Percentiles rank a stretch among this genome's conserved stretches.
Evolutionary conservation across 2,888 invertebrate genomes (phyloP).

Genomic region (Nemotelus nigrinus): DNA sequence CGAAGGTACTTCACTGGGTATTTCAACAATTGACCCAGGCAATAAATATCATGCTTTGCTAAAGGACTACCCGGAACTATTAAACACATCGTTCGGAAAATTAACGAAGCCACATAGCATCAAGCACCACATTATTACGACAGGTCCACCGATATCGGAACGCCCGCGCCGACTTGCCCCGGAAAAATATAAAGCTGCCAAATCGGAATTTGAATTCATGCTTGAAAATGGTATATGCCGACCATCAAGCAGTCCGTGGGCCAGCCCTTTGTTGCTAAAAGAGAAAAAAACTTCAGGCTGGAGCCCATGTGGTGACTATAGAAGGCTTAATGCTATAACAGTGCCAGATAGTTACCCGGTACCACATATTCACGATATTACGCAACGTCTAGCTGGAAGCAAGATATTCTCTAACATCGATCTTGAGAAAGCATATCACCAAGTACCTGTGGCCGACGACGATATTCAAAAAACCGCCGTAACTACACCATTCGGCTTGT

Average conservation of each 20-base stretch:
- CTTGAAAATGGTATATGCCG: too few species aligned
- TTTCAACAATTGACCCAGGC: too few species aligned
- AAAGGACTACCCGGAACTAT: too few species aligned
- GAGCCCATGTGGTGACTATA: neutral
- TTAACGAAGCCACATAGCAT: too few species aligned
- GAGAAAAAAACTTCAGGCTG: neutral
- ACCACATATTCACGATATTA: neutral
- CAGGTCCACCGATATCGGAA: too few species aligned
- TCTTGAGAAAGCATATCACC: neutral
- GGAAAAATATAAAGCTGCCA: too few species aligned
- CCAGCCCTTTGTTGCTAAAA: neutral
- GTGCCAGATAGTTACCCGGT: neutral
- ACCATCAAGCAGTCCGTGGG: neutral
- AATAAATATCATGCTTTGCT: too few species aligned
- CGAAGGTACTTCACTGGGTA: too few species aligned
- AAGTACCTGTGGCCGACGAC: neutral
- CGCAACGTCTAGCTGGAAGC: neutral
- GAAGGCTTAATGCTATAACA: neutral
- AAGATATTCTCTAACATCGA: neutral
- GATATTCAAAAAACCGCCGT: constrained; percentile 45
- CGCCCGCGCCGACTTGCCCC: too few species aligned
- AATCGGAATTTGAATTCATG: too few species aligned
- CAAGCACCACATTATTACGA: too few species aligned
- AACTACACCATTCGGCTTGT: constrained; percentile 59
- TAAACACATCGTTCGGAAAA: too few species aligned